Evolutionary conservation across 2,797 vertebrate genomes (phyloP), one percentile per base, ranked within the genome.

Genomic region (Galagoides demidoff): DNA sequence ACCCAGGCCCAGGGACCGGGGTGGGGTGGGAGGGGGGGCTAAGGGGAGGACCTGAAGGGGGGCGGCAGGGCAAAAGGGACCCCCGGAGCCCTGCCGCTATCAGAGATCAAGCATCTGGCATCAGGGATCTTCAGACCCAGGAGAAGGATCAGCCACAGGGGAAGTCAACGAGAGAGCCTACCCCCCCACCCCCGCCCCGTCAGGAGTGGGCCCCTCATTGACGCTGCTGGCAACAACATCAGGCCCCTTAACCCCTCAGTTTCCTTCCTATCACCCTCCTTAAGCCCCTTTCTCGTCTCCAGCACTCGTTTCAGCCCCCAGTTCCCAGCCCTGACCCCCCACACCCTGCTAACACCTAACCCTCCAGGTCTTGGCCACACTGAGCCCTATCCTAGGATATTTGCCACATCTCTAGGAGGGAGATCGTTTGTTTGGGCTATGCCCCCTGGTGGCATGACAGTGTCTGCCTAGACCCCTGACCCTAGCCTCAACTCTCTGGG

Each of bases 41-140:
- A 71, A 96, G 94, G 97, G 97, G 96, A 96, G 97, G 91, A 94
- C 76, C 92, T 63, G 88, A 92, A 93, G 96, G 96, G 95, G 93
- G 96, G 92, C 71, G 81, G 89, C 95, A 85, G 96, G 95, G 96
- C 93, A 31, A 20, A 81, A 97, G 96, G 97, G 96, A 92, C 70
- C 97, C 97, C 97, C n/a, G 93, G 93, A 97, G 89, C 95, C 94
- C 97, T 95, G 97, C 96, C 92, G 95, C 96, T 97, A 89, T 97
- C 97, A 96, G 97, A 99, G 98, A 99, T 99, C 98, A 99, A 99
- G 98, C 99, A 70, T 86, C 97, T 92, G 99, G 98, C 99, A 99
- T 99, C 99, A 99, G 98, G 99, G 96, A 97, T 95, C 97, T 97
- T 95, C 97, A 91, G 94, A 97, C 96, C 96, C 96, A 99, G 98